A percentile compares a stretch with the other conserved stretches of the same genome.
These are phyloP conservation scores for Solenopsis invicta DNA, from an alignment of 1,140 invertebrate species.

Conservation along the genomic window DNA sequence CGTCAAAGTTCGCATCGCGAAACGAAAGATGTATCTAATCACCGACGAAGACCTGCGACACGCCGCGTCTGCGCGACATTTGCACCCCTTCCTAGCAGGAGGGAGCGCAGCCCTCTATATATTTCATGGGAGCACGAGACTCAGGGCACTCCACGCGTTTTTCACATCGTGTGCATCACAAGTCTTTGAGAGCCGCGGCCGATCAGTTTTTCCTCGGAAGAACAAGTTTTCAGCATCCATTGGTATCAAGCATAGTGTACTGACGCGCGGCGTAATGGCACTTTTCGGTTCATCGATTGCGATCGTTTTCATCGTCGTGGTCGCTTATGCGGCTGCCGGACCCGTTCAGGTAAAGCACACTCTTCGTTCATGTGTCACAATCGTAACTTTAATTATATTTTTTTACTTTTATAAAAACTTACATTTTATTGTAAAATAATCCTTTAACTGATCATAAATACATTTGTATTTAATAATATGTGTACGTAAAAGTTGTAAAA, in stretches of 20 bases:
- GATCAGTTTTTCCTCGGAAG: not conserved
- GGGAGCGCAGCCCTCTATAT: slow-evolving; percentile 75
- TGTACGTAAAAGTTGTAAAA: not conserved
- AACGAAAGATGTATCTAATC: slow-evolving; percentile 13
- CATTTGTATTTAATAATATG: not conserved
- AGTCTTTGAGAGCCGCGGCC: not conserved
- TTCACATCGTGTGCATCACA: slow-evolving; percentile 38
- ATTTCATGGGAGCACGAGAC: slow-evolving; percentile 74
- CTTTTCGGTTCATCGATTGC: slow-evolving; percentile 33
- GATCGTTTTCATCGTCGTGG: slow-evolving; percentile 54
- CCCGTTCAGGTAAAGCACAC: slow-evolving; percentile 64
- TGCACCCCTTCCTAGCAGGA: slow-evolving; percentile 57
- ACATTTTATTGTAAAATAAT: not conserved
- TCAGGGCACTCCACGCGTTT: slow-evolving; percentile 71
- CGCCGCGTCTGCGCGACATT: slow-evolving; percentile 51
- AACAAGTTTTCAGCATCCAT: not conserved
- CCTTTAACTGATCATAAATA: not conserved
- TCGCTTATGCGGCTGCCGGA: slow-evolving; percentile 31
- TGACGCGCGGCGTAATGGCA: slow-evolving; percentile 44
- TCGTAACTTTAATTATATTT: not conserved
- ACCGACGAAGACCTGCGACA: not conserved
- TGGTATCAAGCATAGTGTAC: not conserved
- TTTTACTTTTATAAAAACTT: not conserved
- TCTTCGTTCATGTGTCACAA: not conserved
- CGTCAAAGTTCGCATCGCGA: not conserved